These are phyloP conservation scores for Drosophila peninsularis DNA, from an alignment of 2,888 invertebrate genomes.

Conservation along the genomic window DNA sequence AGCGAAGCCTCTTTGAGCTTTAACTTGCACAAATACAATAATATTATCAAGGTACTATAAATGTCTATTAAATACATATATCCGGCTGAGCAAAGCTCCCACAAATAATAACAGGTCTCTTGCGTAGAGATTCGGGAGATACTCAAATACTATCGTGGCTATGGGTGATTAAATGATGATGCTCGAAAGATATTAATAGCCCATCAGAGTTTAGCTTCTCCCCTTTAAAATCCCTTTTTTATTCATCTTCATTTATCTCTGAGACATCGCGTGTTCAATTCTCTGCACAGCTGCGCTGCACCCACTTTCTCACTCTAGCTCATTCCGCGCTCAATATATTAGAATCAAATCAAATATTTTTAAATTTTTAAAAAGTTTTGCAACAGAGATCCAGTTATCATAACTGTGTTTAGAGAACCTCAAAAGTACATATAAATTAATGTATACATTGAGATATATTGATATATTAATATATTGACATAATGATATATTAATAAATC, in stretches of 20 bases:
- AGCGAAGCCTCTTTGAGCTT: background rate
- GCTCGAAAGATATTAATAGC: no score
- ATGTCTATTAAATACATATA: background rate
- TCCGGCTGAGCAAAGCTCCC: no score
- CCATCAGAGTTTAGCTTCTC: background rate
- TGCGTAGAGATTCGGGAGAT: background rate
- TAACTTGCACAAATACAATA: background rate
- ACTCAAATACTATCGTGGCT: background rate
- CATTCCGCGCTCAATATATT: background rate
- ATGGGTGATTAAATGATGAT: background rate
- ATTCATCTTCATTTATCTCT: background rate
- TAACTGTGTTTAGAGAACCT: background rate
- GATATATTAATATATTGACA: no score
- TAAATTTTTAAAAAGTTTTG: background rate
- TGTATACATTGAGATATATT: background rate
- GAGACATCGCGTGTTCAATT: no score
- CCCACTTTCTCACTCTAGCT: no score
- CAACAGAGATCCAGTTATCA: background rate
- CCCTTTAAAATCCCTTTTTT: background rate
- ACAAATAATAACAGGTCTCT: no score
- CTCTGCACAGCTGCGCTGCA: no score
- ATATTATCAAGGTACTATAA: background rate
- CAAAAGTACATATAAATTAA: no score
- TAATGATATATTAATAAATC: no score
- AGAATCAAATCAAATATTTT: background rate